Evolutionary conservation across 2,888 invertebrate species (phyloP).

Genomic region (Hemicrepidius hirtus): DNA sequence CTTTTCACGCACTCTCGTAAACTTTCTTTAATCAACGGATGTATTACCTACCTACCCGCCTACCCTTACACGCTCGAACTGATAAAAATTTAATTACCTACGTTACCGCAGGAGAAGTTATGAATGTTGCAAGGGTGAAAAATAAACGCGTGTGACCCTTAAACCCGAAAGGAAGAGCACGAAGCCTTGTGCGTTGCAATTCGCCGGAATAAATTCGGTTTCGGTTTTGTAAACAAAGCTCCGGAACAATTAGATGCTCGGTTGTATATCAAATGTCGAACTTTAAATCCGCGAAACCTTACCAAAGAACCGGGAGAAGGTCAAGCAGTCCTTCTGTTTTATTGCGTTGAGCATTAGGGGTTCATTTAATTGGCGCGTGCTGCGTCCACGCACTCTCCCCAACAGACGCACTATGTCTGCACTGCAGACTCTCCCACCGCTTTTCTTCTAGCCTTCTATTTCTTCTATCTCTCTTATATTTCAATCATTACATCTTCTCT

Average conservation of each 20-base stretch:
- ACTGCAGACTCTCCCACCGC: conserved; percentile 54
- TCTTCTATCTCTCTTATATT: conserved; percentile 33
- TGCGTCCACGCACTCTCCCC: conserved; percentile 52
- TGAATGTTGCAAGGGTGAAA: conserved; percentile 18
- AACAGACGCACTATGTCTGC: conserved; percentile 53
- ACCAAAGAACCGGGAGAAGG: conserved; percentile 26
- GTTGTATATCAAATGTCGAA: conserved; percentile 24
- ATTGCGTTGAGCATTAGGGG: conserved; percentile 32
- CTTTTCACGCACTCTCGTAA: not conserved
- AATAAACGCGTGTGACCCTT: conserved; percentile 4
- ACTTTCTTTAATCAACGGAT: conserved; percentile 13
- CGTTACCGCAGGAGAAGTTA: conserved; percentile 12
- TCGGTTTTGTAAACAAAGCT: conserved; percentile 23
- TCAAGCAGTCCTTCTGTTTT: conserved; percentile 33
- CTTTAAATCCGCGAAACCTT: conserved; percentile 34
- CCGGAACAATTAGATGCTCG: conserved; percentile 21
- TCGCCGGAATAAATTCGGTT: conserved; percentile 19
- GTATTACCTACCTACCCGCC: conserved; percentile 9
- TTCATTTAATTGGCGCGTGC: conserved; percentile 49
- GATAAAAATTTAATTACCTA: conserved; percentile 27
- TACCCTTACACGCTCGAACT: conserved; percentile 5
- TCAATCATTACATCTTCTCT: conserved; percentile 31
- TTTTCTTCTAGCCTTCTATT: conserved; percentile 47
- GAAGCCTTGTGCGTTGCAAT: conserved; percentile 21
- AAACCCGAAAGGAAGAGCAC: conserved; percentile 31